These are phyloP conservation scores for Pteruthius melanotis DNA, from an alignment of 2,113 vertebrate species.

Conservation along the genomic window DNA sequence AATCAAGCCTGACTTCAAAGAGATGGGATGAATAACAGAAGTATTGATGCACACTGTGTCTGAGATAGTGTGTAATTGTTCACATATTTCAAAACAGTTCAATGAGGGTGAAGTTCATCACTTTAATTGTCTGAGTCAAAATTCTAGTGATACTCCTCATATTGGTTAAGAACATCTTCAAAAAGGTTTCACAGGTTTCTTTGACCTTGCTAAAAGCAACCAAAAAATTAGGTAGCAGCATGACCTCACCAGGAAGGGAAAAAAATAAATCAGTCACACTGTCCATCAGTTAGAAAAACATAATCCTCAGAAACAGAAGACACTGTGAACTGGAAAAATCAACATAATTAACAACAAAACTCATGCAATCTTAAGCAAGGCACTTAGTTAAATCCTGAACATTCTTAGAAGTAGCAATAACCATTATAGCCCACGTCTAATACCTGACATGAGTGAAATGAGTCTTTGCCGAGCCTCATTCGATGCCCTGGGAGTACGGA, in stretches of 20 bases:
- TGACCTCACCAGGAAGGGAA: background rate
- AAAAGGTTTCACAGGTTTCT: background rate
- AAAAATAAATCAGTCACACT: background rate
- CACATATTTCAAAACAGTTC: background rate
- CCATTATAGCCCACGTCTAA: background rate
- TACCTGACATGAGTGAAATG: constrained; percentile 99
- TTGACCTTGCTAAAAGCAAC: background rate
- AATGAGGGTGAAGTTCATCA: background rate
- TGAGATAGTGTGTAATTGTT: background rate
- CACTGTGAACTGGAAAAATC: background rate
- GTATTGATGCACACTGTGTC: background rate
- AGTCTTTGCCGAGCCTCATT: constrained; percentile 96
- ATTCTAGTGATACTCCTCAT: background rate
- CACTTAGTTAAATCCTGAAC: background rate
- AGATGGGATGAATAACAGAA: background rate
- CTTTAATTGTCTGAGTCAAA: background rate
- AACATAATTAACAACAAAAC: background rate
- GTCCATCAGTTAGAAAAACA: background rate
- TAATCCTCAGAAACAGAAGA: background rate
- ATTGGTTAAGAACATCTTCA: background rate
- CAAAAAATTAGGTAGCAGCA: background rate
- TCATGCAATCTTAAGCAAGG: background rate
- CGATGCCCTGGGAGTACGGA: constrained; percentile 93
- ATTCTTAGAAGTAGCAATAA: background rate
- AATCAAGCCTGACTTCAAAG: background rate